Conservation (phyloP, 2,888 invertebrate genomes). For the Temnothorax ravouxi region DNA sequence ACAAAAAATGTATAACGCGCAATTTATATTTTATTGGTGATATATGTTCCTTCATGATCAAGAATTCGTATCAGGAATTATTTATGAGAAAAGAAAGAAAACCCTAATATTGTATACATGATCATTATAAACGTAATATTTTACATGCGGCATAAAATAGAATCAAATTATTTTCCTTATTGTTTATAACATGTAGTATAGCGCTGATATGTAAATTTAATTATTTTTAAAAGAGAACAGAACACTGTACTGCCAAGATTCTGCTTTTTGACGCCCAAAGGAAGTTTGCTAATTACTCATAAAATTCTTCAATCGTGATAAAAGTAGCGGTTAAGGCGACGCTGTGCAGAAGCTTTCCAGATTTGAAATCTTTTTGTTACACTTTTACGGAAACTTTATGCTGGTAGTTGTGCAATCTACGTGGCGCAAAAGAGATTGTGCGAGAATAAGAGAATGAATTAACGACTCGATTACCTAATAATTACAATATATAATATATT, state of each 20-base stretch:
- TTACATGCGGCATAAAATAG: not conserved
- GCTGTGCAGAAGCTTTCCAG: conserved; percentile 18
- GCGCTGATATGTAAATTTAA: not conserved
- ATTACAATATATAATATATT: conserved; percentile 1
- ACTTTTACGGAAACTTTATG: conserved; percentile 28
- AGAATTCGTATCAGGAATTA: not conserved
- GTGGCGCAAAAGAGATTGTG: conserved; percentile 2
- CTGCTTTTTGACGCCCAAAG: not conserved
- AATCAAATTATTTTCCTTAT: not conserved
- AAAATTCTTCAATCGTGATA: conserved; percentile 37
- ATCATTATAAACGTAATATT: not conserved
- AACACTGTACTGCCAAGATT: not conserved
- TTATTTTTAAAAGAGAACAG: not conserved
- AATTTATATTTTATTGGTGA: not conserved
- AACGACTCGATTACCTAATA: not conserved
- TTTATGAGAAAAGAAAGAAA: not conserved
- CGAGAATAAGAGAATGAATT: not conserved
- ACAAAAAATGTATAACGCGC: not conserved
- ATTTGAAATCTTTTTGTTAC: conserved; percentile 41
- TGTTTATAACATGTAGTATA: not conserved
- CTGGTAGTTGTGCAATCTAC: conserved; percentile 15
- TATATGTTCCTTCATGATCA: not conserved
- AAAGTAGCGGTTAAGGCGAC: conserved; percentile 34
- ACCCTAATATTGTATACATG: not conserved
- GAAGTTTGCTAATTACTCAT: conserved; percentile 43